phyloP scores from a whole-genome alignment of 2,797 vertebrate species.

The Chaetophractus vellerosus region DNA sequence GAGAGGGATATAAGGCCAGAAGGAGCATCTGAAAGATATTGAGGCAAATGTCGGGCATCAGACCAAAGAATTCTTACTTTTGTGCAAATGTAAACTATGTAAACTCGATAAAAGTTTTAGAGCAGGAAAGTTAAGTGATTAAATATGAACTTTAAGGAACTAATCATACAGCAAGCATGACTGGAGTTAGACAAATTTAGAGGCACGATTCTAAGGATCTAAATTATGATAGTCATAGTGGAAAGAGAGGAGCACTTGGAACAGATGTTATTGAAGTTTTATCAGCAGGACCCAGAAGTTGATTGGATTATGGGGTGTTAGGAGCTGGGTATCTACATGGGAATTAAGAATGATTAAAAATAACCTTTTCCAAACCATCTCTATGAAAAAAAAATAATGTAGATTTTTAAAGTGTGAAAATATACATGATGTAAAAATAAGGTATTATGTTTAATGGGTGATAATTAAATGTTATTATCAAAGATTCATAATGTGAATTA shows the following conservation, averaged over 20 bases:
- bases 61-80: background rate
- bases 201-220: background rate
- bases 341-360: background rate
- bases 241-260: background rate
- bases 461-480: too few species aligned
- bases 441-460: background rate
- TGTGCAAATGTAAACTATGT: background rate
- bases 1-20: too few species aligned
- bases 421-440: background rate
- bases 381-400: too few species aligned
- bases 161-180: background rate
- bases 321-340: background rate
- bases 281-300: background rate
- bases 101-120: background rate
- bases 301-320: too few species aligned
- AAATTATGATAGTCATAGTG: background rate
- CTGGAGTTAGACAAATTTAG: background rate
- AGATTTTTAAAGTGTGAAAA: too few species aligned
- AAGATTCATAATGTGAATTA: too few species aligned
- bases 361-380: too few species aligned
- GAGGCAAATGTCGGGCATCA: background rate
- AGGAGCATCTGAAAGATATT: too few species aligned
- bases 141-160: background rate
- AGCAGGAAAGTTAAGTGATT: background rate
- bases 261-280: background rate